phyloP scores from a whole-genome alignment of 2,797 vertebrate genomes.

The Knipowitschia caucasica region DNA sequence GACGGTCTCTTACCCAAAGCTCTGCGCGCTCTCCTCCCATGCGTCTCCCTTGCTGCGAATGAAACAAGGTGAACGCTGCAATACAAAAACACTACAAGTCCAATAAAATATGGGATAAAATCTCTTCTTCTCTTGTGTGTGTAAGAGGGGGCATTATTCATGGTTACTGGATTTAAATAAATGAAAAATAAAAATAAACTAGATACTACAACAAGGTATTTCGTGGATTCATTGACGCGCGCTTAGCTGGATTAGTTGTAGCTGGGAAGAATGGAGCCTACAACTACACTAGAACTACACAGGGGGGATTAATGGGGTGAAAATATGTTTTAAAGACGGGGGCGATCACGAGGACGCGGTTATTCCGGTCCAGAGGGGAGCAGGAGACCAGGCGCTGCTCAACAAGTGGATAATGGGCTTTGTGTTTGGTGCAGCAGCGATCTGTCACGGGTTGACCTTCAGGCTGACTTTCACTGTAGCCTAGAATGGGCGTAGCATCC shows the following conservation, averaged over 20 bases:
- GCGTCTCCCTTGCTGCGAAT: slow-evolving; percentile 34
- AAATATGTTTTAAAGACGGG: slow-evolving; percentile 54
- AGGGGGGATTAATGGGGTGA: slow-evolving; percentile 38
- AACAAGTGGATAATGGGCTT: neutral
- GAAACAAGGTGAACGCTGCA: slow-evolving; percentile 65
- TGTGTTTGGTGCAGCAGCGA: neutral
- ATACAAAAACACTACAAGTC: slow-evolving; percentile 71
- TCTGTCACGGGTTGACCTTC: slow-evolving; percentile 1
- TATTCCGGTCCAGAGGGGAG: slow-evolving; percentile 49
- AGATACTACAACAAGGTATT: slow-evolving; percentile 19
- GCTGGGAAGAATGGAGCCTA: slow-evolving; percentile 25
- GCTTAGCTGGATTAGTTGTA: slow-evolving; percentile 11
- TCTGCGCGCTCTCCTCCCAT: slow-evolving; percentile 58
- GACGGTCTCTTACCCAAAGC: slow-evolving; percentile 66
- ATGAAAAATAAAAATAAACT: neutral
- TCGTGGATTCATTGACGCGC: slow-evolving; percentile 31
- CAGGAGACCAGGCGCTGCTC: neutral
- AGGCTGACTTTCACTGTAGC: neutral
- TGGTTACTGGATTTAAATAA: neutral
- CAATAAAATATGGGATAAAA: slow-evolving; percentile 69
- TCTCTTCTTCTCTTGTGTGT: slow-evolving; percentile 62
- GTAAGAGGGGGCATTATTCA: neutral
- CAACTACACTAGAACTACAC: slow-evolving; percentile 43
- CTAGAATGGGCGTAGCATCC: neutral
- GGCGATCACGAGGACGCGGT: slow-evolving; percentile 67